Base-by-base conservation (phyloP, 2,888 invertebrate genomes). In the Ctenicera cuprea region DNA sequence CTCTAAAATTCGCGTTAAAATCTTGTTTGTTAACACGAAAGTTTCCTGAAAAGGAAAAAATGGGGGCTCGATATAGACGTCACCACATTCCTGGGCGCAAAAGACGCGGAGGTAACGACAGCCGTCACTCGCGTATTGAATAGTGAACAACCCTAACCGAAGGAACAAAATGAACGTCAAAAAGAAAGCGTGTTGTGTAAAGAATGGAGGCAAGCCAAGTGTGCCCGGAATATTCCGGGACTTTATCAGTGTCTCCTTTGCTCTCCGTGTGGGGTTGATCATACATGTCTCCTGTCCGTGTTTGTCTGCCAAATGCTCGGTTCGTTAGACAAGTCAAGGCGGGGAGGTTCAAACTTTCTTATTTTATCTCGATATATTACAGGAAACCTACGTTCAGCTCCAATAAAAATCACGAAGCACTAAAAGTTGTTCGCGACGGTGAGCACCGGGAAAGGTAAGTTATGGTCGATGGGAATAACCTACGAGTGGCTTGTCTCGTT, bases 301-400 rank as follows among this genome's bases (percentile, higher is more conserved):
- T 78, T 80, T 82, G 82, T 82, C 81, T 82, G 81, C 81, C 81
- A 83, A 80, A 79, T 76, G 75, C 79, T 83, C 84, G 82, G 84
- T 84, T 84, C 84, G 84, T 84, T 84, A 84, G 79, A 82, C 83
- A 83, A 82, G 82, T 82, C 82, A 80, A 78, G 79, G 73, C 71
- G 78, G 74, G 73, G 75, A 69, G 61, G 76, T 74, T 76, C 64
- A 67, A 69, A 75, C 65, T 75, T 72, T 75, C 66, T 74, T 76
- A 76, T 76, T 76, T 74, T 68, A 71, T 74, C 74, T 72, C 68
- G 72, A 74, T 74, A 71, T 76, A 76, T 76, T 74, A 71, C 71
- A 62, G 67, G 64, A 70, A 76, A 74, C 67, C 71, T 67, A 59
- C 71, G 57, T 74, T 74, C 74, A 59, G 50, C 48, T 74, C 59